These are phyloP conservation scores for Schlechtendalia chinensis DNA, from an alignment of 1,140 invertebrate genomes.

Conservation along the genomic window DNA sequence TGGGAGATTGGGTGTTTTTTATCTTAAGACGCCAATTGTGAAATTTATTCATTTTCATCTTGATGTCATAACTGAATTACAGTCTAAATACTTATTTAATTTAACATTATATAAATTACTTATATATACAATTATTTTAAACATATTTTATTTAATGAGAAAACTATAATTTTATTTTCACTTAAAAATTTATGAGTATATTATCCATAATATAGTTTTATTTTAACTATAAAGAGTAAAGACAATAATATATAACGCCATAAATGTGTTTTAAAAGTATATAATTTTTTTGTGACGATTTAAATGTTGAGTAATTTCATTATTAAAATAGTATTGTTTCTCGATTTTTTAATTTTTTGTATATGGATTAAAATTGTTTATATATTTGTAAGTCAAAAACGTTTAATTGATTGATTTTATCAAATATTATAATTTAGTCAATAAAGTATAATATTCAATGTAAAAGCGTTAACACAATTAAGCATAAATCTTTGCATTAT, in stretches of 20 bases:
- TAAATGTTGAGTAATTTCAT: too few species aligned
- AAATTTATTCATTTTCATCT: not conserved
- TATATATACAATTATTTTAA: not conserved
- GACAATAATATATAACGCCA: not conserved
- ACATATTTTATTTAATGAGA: not conserved
- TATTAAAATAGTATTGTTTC: too few species aligned
- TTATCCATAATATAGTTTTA: not conserved
- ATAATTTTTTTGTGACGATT: too few species aligned
- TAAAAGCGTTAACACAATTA: too few species aligned
- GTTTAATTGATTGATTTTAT: too few species aligned
- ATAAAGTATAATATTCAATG: too few species aligned
- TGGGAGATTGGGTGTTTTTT: not conserved
- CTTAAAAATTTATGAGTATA: not conserved
- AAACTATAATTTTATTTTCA: not conserved
- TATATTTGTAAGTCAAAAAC: too few species aligned
- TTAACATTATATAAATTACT: not conserved
- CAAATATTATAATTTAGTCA: too few species aligned
- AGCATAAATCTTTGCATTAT: too few species aligned
- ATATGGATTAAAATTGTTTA: too few species aligned
- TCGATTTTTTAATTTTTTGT: too few species aligned
- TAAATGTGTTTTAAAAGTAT: too few species aligned
- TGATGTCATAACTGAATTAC: not conserved
- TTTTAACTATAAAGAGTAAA: not conserved
- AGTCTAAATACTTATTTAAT: not conserved
- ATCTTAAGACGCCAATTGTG: not conserved